Conservation (phyloP, 1,140 invertebrate genomes). For the Tribolium castaneum region DNA sequence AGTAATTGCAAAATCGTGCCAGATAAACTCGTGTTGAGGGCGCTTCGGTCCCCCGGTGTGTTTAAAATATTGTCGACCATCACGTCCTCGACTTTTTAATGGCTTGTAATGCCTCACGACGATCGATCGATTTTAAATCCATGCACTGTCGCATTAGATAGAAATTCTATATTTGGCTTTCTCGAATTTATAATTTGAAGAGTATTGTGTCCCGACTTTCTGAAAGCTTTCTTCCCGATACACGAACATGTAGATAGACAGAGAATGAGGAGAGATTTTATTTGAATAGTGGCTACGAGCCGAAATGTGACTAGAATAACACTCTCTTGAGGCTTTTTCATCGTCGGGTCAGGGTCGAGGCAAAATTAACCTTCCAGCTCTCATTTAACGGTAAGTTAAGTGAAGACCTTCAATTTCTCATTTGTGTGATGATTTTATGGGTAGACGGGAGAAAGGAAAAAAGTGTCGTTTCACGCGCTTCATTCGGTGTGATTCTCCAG, state of each 20-base stretch:
- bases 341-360: not conserved
- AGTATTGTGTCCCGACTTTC: too few relatives aligned
- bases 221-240: too few relatives aligned
- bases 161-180: too few relatives aligned
- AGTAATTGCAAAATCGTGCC: conserved; percentile 20
- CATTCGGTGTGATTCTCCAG: conserved; percentile 11
- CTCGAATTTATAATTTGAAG: too few relatives aligned
- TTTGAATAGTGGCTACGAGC: not conserved
- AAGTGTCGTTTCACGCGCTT: not conserved
- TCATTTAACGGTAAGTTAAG: not conserved
- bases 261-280: too few relatives aligned
- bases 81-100: conserved; percentile 18
- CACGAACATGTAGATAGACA: too few relatives aligned
- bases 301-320: not conserved
- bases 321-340: not conserved
- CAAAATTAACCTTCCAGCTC: not conserved
- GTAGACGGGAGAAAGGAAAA: not conserved
- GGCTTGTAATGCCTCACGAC: not conserved
- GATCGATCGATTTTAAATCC: too few relatives aligned
- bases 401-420: not conserved
- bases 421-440: not conserved
- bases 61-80: conserved; percentile 26
- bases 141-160: too few relatives aligned
- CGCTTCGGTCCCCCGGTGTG: not conserved
- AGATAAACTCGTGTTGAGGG: conserved; percentile 8